Base-by-base conservation (phyloP, 2,797 vertebrate species). In the Myotis vivesi region DNA sequence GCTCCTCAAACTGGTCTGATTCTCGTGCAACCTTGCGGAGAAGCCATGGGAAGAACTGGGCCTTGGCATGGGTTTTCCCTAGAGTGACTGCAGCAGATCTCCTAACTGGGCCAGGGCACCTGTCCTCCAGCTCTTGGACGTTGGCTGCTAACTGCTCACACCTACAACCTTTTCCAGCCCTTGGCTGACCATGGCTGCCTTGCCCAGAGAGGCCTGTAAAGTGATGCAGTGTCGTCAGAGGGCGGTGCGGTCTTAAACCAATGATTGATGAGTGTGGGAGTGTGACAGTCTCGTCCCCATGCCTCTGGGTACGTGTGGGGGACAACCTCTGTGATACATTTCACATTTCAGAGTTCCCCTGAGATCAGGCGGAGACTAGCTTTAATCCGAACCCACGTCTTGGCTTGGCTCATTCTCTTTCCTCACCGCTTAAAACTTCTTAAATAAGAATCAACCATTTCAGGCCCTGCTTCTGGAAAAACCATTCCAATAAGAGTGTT, bases 21-120 rank as follows among this genome's bases (percentile, higher is more conserved):
- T 71, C 79, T 77, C 7, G 0, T 6, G 16, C 13, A 11, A 22
- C 49, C 12, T 8, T 53, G 69, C 4, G 20, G 25, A 75, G 51
- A 69, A 33, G 30, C 6, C 44, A n/a, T 8, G 15, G 20, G n/a
- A 8, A 68, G 76, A 30, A n/a, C 41, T 2, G 73, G 57, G 25
- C 11, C 5, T 1, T 1, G 5, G 25, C 7, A 6, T 0, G 6
- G 44, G 5, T 13, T 66, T 44, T 12, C 57, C 23, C 1, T 62
- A n/a, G 62, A 7, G 15, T 38, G 71, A 38, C 23, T 51, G 41
- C 7, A 49, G 66, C 51, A 12, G 59, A 23, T 53, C 9, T 19
- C n/a, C 9, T 16, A 44, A 22, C 28, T 15, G n/a, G 71, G 25
- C 53, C 15, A 41, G 15, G 1, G 16, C 17, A 16, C 15, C 68